Evolutionary conservation across 1,140 invertebrate genomes (phyloP).

Genomic region (Bombus haemorrhoidalis): DNA sequence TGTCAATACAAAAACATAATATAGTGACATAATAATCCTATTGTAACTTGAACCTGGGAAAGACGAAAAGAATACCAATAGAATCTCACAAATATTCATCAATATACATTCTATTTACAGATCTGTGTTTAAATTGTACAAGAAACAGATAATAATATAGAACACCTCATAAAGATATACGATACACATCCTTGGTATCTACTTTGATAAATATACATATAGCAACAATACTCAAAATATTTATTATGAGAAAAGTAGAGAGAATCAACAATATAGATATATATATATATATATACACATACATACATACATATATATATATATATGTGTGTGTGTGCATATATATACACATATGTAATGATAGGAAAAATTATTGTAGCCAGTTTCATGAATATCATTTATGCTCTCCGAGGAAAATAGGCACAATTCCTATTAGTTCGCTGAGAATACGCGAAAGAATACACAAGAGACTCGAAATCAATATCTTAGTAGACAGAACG

Average conservation of each 20-base stretch:
- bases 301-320: no score
- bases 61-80: background rate
- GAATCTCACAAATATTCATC: background rate
- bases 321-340: no score
- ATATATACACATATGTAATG: no score
- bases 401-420: background rate
- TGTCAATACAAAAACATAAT: constrained; percentile 18
- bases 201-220: constrained; percentile 19
- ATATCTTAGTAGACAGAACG: constrained; percentile 68
- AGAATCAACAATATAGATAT: no score
- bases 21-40: background rate
- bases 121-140: background rate
- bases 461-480: constrained; percentile 73
- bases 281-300: no score
- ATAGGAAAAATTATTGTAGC: no score
- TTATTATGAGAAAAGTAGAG: background rate
- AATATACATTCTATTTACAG: background rate
- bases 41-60: background rate
- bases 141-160: background rate
- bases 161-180: background rate
- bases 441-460: constrained; percentile 59
- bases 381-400: no score
- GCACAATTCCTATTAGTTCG: background rate
- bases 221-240: constrained; percentile 32
- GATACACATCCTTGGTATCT: background rate